Percentiles rank a stretch among this genome's conserved stretches.
Evolutionary conservation across 2,888 invertebrate species (phyloP).

Genomic region (Lasioglossum villosulum): DNA sequence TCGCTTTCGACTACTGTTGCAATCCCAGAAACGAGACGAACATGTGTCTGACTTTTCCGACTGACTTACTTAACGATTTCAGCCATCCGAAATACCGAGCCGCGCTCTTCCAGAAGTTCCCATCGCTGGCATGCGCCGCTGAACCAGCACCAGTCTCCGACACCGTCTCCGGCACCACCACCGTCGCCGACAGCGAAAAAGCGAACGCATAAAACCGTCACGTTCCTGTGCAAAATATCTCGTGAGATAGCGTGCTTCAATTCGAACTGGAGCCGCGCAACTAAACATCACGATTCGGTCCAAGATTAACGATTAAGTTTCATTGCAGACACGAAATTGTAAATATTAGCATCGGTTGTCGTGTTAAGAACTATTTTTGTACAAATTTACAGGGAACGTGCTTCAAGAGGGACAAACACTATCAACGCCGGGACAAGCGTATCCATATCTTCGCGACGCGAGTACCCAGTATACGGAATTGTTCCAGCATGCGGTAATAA

Average conservation of each 20-base stretch:
- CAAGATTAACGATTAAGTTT: not conserved
- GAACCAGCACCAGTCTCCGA: constrained; percentile 83
- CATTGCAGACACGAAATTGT: constrained; percentile 55
- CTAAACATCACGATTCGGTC: not conserved
- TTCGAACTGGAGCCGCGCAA: not conserved
- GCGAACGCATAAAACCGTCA: constrained; percentile 86
- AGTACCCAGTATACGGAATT: constrained; percentile 26
- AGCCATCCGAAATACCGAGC: constrained; percentile 93
- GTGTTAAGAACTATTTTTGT: constrained; percentile 24
- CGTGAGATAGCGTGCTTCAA: not conserved
- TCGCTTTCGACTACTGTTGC: no score
- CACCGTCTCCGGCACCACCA: constrained; percentile 89
- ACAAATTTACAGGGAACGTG: not conserved
- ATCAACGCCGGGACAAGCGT: not conserved
- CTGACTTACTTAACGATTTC: constrained; percentile 36
- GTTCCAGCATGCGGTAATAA: constrained; percentile 32
- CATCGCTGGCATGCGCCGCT: constrained; percentile 88
- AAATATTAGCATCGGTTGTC: constrained; percentile 36
- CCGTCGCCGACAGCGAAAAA: constrained; percentile 88
- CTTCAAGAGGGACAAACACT: not conserved
- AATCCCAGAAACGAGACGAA: no score
- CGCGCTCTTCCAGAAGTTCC: constrained; percentile 91
- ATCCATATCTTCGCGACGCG: constrained; percentile 9
- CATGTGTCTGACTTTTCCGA: not conserved
- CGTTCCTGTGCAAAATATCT: not conserved